Conservation (phyloP, 2,888 invertebrate species). For the Ormyrus thymus region DNA sequence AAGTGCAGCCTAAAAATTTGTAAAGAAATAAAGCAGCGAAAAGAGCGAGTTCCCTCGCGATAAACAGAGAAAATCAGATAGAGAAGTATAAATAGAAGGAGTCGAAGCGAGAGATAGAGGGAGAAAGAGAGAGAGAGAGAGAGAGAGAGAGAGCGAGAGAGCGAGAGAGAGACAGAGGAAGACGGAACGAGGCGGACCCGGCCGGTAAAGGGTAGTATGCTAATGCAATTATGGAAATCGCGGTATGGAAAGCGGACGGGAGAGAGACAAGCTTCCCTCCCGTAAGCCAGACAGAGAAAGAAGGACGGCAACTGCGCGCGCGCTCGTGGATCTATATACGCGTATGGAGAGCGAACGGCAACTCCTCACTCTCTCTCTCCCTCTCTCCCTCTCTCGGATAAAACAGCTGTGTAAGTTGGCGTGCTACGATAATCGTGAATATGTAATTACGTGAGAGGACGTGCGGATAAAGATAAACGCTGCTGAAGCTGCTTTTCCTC, state of each 20-base stretch:
- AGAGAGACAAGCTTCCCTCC: constrained; percentile 6
- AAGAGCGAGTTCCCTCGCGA: background rate
- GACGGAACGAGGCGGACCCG: constrained; percentile 4
- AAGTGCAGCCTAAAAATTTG: constrained; percentile 10
- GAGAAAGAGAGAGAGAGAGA: constrained; percentile 8
- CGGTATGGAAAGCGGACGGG: constrained; percentile 60
- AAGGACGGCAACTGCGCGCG: background rate
- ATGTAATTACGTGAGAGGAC: constrained; percentile 64
- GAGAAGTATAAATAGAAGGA: constrained; percentile 38
- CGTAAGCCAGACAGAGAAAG: constrained; percentile 14
- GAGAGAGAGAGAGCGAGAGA: constrained; percentile 7
- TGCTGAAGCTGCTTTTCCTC: constrained; percentile 64
- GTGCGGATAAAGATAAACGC: constrained; percentile 64
- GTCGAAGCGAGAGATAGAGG: constrained; percentile 9
- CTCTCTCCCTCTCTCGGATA: constrained; percentile 35
- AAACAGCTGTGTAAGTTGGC: constrained; percentile 60
- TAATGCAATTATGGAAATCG: constrained; percentile 64
- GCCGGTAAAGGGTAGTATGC: constrained; percentile 61
- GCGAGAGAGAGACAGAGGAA: constrained; percentile 7
- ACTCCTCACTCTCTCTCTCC: too few species aligned
- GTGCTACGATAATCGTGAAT: constrained; percentile 64
- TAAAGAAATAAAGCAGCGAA: constrained; percentile 25
- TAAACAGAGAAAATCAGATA: constrained; percentile 46
- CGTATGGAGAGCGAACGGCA: background rate
- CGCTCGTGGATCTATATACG: background rate